Evolutionary conservation across 2,113 vertebrate species (phyloP).

Genomic region (Guaruba guarouba): DNA sequence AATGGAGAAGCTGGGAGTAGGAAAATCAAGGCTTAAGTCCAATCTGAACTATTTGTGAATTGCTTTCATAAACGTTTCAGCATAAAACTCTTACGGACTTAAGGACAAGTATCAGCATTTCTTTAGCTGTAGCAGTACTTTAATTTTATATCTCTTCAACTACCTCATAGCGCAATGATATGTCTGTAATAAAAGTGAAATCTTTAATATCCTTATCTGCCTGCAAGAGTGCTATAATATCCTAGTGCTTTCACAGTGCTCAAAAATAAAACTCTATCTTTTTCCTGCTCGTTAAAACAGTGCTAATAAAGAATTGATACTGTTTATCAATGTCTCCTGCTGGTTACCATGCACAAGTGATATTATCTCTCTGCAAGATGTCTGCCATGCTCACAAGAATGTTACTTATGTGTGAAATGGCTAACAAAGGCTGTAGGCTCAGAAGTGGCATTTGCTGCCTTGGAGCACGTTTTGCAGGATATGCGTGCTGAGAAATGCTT

Average conservation of each 20-base stretch:
- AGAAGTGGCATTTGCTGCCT: neutral
- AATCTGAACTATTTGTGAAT: neutral
- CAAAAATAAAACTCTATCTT: neutral
- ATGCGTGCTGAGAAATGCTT: neutral
- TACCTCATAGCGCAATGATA: neutral
- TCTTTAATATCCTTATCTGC: neutral
- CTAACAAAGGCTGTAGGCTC: neutral
- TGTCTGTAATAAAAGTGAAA: neutral
- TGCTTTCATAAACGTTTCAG: neutral
- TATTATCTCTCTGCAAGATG: constrained; percentile 37
- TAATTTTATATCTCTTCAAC: neutral
- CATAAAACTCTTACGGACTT: neutral
- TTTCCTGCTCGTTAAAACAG: neutral
- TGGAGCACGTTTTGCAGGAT: neutral
- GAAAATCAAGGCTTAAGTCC: neutral
- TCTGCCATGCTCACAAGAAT: neutral
- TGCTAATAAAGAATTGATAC: neutral
- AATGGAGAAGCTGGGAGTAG: neutral
- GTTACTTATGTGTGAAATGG: constrained; percentile 10
- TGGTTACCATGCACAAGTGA: neutral
- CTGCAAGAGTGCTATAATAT: neutral
- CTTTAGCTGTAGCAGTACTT: neutral
- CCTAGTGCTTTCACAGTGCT: neutral
- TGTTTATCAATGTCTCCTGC: constrained; percentile 19
- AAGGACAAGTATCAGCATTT: neutral